Conservation (phyloP, 2,888 invertebrate genomes). For the Chrysodeixis includens region DNA sequence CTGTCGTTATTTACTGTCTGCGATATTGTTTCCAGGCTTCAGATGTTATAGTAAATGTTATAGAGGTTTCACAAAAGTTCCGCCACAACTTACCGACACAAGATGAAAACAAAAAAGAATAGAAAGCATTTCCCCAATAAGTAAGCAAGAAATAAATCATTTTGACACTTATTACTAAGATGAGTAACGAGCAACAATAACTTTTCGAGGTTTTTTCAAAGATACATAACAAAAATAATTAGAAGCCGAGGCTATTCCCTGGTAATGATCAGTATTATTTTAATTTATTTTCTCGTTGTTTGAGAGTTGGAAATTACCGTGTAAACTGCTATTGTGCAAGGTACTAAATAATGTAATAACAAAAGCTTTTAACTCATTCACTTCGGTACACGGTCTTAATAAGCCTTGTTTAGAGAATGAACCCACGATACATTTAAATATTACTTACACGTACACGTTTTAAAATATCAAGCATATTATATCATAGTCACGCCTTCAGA, state of each 20-base stretch:
- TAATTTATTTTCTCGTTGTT: constrained; percentile 49
- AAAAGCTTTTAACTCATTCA: not conserved
- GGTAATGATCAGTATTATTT: constrained; percentile 47
- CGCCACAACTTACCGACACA: constrained; percentile 34
- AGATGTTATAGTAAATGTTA: not conserved
- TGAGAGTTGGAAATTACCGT: constrained; percentile 7
- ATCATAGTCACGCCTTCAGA: too few relatives aligned
- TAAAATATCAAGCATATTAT: too few relatives aligned
- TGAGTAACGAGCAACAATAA: constrained; percentile 74
- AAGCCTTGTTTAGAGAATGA: too few relatives aligned
- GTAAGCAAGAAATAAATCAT: constrained; percentile 71
- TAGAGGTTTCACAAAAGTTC: constrained; percentile 16
- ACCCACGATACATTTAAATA: too few relatives aligned
- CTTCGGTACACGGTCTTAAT: too few relatives aligned
- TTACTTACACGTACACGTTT: too few relatives aligned
- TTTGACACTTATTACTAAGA: constrained; percentile 77
- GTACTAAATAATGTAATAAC: not conserved
- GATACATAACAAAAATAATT: constrained; percentile 69
- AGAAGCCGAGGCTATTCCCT: constrained; percentile 56
- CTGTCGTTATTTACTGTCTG: not conserved
- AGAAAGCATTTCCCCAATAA: constrained; percentile 61
- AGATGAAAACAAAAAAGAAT: constrained; percentile 50
- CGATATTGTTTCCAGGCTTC: not conserved
- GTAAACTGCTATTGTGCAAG: not conserved
- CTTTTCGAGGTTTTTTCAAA: constrained; percentile 61